These are phyloP conservation scores for Drosophila miranda DNA, from an alignment of 1,140 invertebrate species.

Conservation along the genomic window DNA sequence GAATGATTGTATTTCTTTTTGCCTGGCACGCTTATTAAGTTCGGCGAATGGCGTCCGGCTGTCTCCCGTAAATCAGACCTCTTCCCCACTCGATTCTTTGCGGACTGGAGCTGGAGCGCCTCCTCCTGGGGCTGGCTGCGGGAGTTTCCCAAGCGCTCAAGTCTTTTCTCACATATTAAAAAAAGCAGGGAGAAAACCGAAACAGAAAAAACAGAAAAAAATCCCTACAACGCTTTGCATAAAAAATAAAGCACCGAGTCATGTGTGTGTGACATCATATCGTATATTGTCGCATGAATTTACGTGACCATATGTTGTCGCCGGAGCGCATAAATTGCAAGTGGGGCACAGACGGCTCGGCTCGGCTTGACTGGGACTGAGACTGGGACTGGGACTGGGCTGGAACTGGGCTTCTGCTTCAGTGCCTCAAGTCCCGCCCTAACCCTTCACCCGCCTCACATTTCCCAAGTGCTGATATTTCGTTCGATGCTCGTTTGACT, in stretches of 20 bases:
- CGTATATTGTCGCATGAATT: conserved; percentile 81
- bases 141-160: conserved; percentile 43
- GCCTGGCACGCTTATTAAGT: conserved; percentile 66
- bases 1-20: conserved; percentile 23
- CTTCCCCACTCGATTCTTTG: background rate
- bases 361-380: background rate
- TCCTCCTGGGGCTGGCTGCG: conserved; percentile 20
- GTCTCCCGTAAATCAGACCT: conserved; percentile 67
- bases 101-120: background rate
- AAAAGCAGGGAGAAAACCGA: conserved; percentile 37
- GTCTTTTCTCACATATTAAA: conserved; percentile 77
- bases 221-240: conserved; percentile 76
- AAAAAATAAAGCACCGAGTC: conserved; percentile 72
- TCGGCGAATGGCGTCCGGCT: conserved; percentile 57
- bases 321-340: conserved; percentile 77
- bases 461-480: conserved; percentile 66
- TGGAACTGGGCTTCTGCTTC: conserved; percentile 3
- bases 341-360: conserved; percentile 57
- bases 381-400: too few relatives aligned
- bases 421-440: conserved; percentile 50
- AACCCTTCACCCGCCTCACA: conserved; percentile 21
- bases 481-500: conserved; percentile 43
- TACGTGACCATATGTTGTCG: conserved; percentile 81
- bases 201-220: conserved; percentile 39
- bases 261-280: conserved; percentile 77